phyloP scores from a whole-genome alignment of 2,797 vertebrate species.

The Sternarchorhynchus goeldii region DNA sequence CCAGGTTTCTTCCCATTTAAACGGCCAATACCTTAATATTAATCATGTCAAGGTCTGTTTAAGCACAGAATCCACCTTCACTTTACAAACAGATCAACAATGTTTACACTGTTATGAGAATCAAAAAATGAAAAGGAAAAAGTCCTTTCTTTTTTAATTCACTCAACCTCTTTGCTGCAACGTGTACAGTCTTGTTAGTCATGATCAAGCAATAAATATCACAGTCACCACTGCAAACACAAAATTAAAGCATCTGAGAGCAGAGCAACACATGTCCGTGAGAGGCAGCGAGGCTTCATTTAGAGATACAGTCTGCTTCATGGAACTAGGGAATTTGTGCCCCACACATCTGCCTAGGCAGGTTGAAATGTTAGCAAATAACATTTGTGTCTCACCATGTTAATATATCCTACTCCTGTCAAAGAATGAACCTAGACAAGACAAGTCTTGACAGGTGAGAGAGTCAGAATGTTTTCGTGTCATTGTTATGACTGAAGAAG shows the following conservation, averaged over 20 bases:
- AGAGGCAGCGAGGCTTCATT: not conserved
- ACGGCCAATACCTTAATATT: no score
- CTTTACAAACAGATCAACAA: not conserved
- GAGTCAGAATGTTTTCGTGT: no score
- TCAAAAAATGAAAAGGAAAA: not conserved
- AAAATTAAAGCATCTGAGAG: constrained; percentile 47
- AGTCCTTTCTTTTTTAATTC: not conserved
- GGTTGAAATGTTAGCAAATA: not conserved
- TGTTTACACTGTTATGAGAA: not conserved
- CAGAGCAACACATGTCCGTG: constrained; percentile 26
- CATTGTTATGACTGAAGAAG: not conserved
- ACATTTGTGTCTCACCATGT: no score
- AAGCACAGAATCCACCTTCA: not conserved
- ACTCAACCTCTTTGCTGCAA: not conserved
- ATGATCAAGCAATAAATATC: constrained; percentile 53
- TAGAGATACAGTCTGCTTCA: not conserved
- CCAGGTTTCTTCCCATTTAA: no score
- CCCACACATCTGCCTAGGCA: not conserved
- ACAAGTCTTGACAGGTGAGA: no score
- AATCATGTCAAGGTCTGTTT: no score
- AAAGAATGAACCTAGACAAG: not conserved
- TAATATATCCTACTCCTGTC: not conserved
- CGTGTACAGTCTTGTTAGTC: constrained; percentile 50
- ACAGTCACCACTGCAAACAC: constrained; percentile 60
- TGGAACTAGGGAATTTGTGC: no score